Evolutionary conservation across 2,113 vertebrate genomes (phyloP).

Genomic region (Bubo scandiacus): DNA sequence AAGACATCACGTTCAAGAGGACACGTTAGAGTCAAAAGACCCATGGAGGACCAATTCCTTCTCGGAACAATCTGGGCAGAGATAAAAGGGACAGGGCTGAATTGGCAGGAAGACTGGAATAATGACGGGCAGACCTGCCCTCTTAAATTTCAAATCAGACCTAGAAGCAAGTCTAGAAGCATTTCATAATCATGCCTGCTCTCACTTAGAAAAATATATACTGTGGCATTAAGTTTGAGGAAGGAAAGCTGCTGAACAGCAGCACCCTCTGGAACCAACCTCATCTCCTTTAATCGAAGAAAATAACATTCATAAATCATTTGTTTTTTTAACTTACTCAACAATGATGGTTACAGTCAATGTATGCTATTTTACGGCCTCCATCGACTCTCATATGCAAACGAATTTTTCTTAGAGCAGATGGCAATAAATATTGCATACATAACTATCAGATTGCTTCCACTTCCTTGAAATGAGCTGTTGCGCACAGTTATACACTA

Average conservation of each 20-base stretch:
- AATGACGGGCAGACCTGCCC: not conserved
- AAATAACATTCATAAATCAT: not conserved
- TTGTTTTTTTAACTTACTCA: not conserved
- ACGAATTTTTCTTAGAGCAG: not conserved
- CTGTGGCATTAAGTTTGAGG: not conserved
- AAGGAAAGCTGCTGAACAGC: not conserved
- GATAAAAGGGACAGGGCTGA: not conserved
- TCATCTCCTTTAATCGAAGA: not conserved
- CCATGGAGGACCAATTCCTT: not conserved
- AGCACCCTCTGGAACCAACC: not conserved
- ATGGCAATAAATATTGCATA: not conserved
- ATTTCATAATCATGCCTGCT: not conserved
- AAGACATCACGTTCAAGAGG: not conserved
- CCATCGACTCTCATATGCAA: not conserved
- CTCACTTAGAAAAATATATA: not conserved
- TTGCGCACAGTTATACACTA: not conserved
- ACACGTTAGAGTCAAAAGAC: not conserved
- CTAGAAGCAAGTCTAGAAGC: not conserved
- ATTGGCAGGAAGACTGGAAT: no score
- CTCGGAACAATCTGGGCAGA: fast-evolving
- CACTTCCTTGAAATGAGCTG: not conserved
- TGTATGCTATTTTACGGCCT: not conserved
- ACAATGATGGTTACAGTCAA: not conserved
- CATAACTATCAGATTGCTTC: not conserved
- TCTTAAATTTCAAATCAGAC: not conserved